Evolutionary conservation across 2,888 invertebrate species (phyloP), one percentile per base, ranked within the genome.

Genomic region (Epistrophe eligans): DNA sequence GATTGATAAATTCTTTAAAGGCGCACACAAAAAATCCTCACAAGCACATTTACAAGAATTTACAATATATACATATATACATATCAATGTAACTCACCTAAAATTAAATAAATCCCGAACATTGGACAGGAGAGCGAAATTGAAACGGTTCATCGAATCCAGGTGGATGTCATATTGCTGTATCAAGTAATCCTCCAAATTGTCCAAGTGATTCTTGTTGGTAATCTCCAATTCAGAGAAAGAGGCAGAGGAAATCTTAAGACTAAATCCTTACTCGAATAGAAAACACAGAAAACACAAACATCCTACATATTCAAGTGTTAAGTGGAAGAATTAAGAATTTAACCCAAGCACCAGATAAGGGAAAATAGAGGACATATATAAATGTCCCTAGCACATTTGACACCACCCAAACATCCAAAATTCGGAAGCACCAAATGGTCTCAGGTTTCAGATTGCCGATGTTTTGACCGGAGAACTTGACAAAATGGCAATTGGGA

Each of bases 71-170:
- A 19, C 13, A 50, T 13, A 19, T 4, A 50, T 13, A 32, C 32
- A 32, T 84, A 88, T 62, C n/a, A n/a, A 50, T 40, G 52, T 64
- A 80, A 84, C 93, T 93, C 92, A 95, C 95, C 94, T 95, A 90
- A 96, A 95, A 92, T 96, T 96, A 90, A 94, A 96, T 92, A 95
- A 94, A 88, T 95, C 95, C 88, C 93, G 91, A 79, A 96, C 94
- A 90, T 95, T 94, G 85, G 94, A 90, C 13, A 95, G 91, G 7
- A 94, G 93, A 81, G 94, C 94, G 90, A 94, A 95, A 91, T 95
- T 95, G 89, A 95, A 94, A 89, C 95, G 94, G 91, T 95, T 94
- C 93, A 95, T 93, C 0, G 95, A 94, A 91, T 96, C 95, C 35
- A 94, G 92, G 90, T 94, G 94, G 43, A 93, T 92, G 74, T 94